Percentiles rank a stretch among this genome's conserved stretches.
Evolutionary conservation across 2,888 invertebrate species (phyloP).

Genomic region (Drosophila barbarae): DNA sequence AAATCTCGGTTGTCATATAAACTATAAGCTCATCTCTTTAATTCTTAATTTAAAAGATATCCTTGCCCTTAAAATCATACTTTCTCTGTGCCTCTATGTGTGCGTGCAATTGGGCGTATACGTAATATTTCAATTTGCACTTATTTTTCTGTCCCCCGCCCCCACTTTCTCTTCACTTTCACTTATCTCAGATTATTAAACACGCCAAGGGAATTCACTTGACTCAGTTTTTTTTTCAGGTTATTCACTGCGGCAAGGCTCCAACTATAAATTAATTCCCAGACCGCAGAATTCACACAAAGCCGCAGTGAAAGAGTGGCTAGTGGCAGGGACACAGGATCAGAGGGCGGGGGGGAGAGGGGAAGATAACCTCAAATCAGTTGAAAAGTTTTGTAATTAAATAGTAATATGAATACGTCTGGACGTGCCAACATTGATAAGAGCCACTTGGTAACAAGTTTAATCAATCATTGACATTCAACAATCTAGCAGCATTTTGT

Average conservation of each 20-base stretch:
- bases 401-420: slow-evolving; percentile 25
- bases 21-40: background rate
- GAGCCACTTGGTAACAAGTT: slow-evolving; percentile 28
- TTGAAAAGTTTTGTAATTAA: slow-evolving; percentile 41
- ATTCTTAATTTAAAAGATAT: background rate
- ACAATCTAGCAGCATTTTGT: slow-evolving; percentile 1
- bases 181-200: slow-evolving; percentile 25
- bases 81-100: background rate
- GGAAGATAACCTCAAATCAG: slow-evolving; percentile 23
- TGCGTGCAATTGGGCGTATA: slow-evolving; percentile 18
- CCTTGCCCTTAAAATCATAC: background rate
- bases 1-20: background rate
- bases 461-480: slow-evolving; percentile 34
- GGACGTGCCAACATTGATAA: slow-evolving; percentile 6
- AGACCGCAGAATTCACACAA: slow-evolving; percentile 19
- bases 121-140: slow-evolving; percentile 32
- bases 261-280: slow-evolving; percentile 5
- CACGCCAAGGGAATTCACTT: slow-evolving; percentile 16
- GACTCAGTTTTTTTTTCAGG: slow-evolving; percentile 8
- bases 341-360: background rate
- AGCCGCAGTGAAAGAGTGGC: slow-evolving; percentile 1
- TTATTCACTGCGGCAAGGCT: background rate
- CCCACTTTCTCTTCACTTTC: slow-evolving; percentile 4
- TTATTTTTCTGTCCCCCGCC: background rate
- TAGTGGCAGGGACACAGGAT: background rate